Evolutionary conservation across 2,888 invertebrate species (phyloP).

Genomic region (Apamea anceps): DNA sequence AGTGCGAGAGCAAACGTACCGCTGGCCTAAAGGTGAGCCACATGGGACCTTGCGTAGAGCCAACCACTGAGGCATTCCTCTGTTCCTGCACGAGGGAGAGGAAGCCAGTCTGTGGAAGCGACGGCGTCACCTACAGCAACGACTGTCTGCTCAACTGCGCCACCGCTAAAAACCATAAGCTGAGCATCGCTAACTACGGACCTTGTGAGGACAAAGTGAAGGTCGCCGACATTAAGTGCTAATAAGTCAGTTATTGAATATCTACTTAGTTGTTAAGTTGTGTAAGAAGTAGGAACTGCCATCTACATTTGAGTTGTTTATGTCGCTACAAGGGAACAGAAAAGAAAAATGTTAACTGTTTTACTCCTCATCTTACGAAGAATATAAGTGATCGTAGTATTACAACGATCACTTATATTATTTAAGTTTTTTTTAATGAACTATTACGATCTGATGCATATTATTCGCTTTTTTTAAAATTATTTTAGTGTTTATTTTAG

Average conservation of each 20-base stretch:
- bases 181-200: conserved; percentile 57
- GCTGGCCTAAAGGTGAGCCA: conserved; percentile 42
- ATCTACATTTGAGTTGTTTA: too few species aligned
- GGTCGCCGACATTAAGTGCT: conserved; percentile 40
- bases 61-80: conserved; percentile 12
- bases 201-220: conserved; percentile 58
- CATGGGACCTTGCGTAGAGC: conserved; percentile 19
- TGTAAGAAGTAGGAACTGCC: not conserved
- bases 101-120: conserved; percentile 72
- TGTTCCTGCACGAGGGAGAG: conserved; percentile 68
- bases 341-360: too few species aligned
- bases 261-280: not conserved
- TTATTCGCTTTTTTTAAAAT: conserved; percentile 7
- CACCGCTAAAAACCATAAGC: conserved; percentile 44
- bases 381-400: too few species aligned
- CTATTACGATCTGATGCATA: conserved; percentile 34
- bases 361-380: too few species aligned
- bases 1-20: conserved; percentile 55
- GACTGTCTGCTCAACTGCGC: conserved; percentile 71
- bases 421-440: conserved; percentile 5
- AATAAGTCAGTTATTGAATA: conserved; percentile 13
- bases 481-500: not conserved
- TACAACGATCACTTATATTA: not conserved
- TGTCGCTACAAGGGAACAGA: too few species aligned
- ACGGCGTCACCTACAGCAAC: conserved; percentile 72